Percentiles rank a stretch among this genome's conserved stretches.
Evolutionary conservation across 1,140 invertebrate genomes (phyloP).

Genomic region (Sitophilus oryzae): DNA sequence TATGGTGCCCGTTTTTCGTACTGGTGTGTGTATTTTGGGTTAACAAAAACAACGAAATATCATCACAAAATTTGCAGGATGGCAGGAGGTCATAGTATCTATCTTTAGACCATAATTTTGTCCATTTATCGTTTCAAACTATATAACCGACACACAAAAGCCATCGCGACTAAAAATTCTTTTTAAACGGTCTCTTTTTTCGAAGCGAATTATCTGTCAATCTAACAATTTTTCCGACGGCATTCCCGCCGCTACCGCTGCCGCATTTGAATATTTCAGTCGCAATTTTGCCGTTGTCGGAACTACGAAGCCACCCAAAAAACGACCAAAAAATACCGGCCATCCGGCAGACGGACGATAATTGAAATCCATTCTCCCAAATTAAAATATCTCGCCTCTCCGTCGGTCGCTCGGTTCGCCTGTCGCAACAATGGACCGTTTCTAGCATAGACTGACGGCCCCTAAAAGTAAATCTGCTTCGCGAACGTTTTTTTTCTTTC

Average conservation of each 20-base stretch:
- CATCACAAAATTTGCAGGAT: too few relatives aligned
- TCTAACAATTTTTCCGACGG: conserved; percentile 13
- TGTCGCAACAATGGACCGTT: conserved; percentile 15
- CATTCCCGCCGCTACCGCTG: neutral
- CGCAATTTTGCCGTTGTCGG: conserved; percentile 4
- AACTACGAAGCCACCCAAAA: conserved; percentile 1
- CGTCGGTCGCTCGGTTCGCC: conserved; percentile 2
- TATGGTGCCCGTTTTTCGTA: too few relatives aligned
- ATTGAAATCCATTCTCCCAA: conserved; percentile 22
- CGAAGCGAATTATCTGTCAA: conserved; percentile 21
- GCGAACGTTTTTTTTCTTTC: too few relatives aligned
- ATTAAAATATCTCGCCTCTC: conserved; percentile 24
- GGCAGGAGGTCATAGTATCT: too few relatives aligned
- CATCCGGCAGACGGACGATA: conserved; percentile 16
- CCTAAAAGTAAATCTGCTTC: too few relatives aligned
- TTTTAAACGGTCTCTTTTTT: conserved; percentile 8
- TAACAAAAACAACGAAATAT: too few relatives aligned
- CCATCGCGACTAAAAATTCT: neutral
- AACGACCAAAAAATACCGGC: conserved; percentile 12
- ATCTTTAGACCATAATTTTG: too few relatives aligned
- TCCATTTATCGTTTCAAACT: too few relatives aligned
- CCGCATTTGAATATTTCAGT: conserved; percentile 21
- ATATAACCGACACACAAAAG: too few relatives aligned
- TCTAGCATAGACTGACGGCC: too few relatives aligned
- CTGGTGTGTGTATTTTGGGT: too few relatives aligned